These are phyloP conservation scores for Crotalus adamanteus DNA, from an alignment of 2,797 vertebrate species.

Conservation along the genomic window DNA sequence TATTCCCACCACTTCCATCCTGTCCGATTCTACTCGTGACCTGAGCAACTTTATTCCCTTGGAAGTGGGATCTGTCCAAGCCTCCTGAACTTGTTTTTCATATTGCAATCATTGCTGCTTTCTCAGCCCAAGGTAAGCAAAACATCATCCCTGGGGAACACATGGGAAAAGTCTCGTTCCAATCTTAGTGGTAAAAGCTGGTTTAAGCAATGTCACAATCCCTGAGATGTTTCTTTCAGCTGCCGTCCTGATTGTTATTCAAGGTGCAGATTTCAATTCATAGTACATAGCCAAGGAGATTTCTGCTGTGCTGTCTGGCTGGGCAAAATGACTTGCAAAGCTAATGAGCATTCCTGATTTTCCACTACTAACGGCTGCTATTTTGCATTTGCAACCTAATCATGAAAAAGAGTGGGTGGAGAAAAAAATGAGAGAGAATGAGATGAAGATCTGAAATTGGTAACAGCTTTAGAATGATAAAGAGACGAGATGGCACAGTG, in stretches of 20 bases:
- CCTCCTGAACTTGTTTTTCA: neutral
- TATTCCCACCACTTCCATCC: neutral
- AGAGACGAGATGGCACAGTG: neutral
- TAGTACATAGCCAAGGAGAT: fast-evolving
- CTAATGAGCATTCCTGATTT: neutral
- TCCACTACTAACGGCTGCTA: neutral
- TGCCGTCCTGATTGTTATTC: neutral
- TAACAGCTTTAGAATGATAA: neutral
- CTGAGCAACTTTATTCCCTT: neutral
- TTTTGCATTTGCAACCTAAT: neutral
- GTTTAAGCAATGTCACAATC: neutral
- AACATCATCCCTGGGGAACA: neutral
- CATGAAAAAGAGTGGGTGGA: slow-evolving; percentile 20
- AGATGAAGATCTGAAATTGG: neutral
- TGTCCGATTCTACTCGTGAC: neutral
- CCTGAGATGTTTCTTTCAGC: neutral
- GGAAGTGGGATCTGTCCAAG: neutral
- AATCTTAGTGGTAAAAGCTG: neutral
- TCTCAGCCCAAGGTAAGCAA: neutral
- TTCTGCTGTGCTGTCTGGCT: neutral
- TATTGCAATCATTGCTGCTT: neutral
- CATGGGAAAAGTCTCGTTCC: neutral
- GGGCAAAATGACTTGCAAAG: neutral
- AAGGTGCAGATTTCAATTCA: neutral
- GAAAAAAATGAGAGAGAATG: neutral